These are phyloP conservation scores for Boloria selene DNA, from an alignment of 2,888 invertebrate genomes.

Conservation along the genomic window DNA sequence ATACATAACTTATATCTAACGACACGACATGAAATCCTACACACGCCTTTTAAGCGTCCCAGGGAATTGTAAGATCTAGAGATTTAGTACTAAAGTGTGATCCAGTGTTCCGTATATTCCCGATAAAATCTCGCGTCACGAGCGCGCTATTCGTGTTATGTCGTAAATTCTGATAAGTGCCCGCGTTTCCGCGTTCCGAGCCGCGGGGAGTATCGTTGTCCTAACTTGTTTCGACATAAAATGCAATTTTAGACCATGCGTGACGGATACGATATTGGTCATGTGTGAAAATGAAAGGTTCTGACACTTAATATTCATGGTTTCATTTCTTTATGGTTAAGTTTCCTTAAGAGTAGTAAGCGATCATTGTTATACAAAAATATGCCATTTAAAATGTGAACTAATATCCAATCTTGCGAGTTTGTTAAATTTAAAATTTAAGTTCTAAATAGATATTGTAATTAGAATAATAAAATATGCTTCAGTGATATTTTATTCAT, in stretches of 20 bases:
- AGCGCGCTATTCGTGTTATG: conserved; percentile 44
- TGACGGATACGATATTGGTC: conserved; percentile 19
- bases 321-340: neutral
- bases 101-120: conserved; percentile 33
- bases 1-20: neutral
- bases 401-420: no score
- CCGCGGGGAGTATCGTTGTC: conserved; percentile 31
- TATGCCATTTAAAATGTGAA: no score
- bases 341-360: no score
- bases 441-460: no score
- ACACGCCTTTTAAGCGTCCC: conserved; percentile 1
- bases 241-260: conserved; percentile 13
- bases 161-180: conserved; percentile 45
- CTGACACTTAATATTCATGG: neutral
- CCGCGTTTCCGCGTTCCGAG: conserved; percentile 47
- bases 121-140: conserved; percentile 46
- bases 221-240: conserved; percentile 29
- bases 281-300: neutral
- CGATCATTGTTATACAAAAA: no score
- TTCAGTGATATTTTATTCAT: no score
- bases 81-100: conserved; percentile 34
- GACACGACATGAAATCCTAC: conserved; percentile 5
- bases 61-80: conserved; percentile 21
- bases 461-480: no score
- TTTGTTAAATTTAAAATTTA: no score